Conservation (phyloP, 2,113 vertebrate genomes). For the Carassius gibelio region DNA sequence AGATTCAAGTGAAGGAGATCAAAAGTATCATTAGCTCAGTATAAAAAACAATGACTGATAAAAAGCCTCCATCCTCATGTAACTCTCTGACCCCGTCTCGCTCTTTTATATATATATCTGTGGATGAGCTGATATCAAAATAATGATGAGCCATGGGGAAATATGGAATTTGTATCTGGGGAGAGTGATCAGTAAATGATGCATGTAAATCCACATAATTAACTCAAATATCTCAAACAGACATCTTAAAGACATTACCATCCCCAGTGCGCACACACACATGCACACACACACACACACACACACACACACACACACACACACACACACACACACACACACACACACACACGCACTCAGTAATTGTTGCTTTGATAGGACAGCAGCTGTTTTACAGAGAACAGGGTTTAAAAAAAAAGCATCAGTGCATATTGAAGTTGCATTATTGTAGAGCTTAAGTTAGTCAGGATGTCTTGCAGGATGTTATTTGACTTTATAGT, state of each 20-base stretch:
- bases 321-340: too few relatives aligned
- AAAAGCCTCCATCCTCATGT: neutral
- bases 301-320: too few relatives aligned
- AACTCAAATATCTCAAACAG: conserved; percentile 30
- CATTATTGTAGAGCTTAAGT: neutral
- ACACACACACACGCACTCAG: too few relatives aligned
- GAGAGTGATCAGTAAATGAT: conserved; percentile 42
- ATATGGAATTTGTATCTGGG: neutral
- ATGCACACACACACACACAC: too few relatives aligned
- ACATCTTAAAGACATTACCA: conserved; percentile 39
- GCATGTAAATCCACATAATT: conserved; percentile 27
- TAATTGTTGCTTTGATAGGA: conserved; percentile 25
- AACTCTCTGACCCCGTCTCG: conserved; percentile 39
- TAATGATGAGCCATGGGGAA: conserved; percentile 8
- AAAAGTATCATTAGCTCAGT: conserved; percentile 48
- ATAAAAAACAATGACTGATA: neutral
- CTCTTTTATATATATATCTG: neutral
- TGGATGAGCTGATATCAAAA: conserved; percentile 12
- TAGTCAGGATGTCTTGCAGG: neutral
- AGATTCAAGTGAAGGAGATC: conserved; percentile 32
- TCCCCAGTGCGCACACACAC: conserved; percentile 30
- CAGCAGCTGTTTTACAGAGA: conserved; percentile 42
- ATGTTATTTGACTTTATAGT: too few relatives aligned
- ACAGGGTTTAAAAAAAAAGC: neutral
- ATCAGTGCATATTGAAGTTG: neutral